phyloP scores from a whole-genome alignment of 1,140 invertebrate genomes.

The Odontomachus brunneus region DNA sequence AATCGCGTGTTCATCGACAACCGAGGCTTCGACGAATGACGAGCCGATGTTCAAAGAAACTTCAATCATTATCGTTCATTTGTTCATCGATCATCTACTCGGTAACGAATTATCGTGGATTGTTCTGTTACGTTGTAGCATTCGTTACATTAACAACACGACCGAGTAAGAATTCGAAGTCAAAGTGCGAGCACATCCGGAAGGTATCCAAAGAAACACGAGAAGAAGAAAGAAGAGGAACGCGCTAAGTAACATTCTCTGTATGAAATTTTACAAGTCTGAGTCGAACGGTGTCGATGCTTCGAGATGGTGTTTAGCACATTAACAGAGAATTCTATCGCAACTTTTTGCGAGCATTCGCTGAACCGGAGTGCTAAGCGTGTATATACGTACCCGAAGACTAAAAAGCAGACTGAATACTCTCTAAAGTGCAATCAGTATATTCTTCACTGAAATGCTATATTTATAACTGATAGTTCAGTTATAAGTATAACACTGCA shows the following conservation, averaged over 20 bases:
- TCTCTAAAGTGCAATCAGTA: too few species aligned
- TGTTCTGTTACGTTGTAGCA: neutral
- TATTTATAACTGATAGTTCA: too few species aligned
- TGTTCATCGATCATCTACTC: neutral
- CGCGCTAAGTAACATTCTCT: neutral
- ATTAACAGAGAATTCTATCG: slow-evolving; percentile 4
- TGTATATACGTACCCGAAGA: neutral
- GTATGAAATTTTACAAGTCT: neutral
- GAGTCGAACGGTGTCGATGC: neutral
- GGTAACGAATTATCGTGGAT: slow-evolving; percentile 6
- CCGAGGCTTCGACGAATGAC: slow-evolving; percentile 64
- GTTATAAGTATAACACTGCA: too few species aligned
- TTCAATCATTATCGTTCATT: neutral
- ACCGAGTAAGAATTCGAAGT: neutral
- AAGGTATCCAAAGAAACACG: neutral
- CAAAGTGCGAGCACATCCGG: neutral
- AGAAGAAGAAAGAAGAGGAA: neutral
- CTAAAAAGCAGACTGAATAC: too few species aligned
- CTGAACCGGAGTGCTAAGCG: neutral
- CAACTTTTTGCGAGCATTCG: neutral
- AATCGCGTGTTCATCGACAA: slow-evolving; percentile 84
- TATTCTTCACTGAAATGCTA: too few species aligned
- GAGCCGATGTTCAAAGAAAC: neutral
- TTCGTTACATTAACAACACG: neutral
- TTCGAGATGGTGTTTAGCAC: neutral